These are phyloP conservation scores for Proterorhinus semilunaris DNA, from an alignment of 2,113 vertebrate genomes.

Conservation along the genomic window DNA sequence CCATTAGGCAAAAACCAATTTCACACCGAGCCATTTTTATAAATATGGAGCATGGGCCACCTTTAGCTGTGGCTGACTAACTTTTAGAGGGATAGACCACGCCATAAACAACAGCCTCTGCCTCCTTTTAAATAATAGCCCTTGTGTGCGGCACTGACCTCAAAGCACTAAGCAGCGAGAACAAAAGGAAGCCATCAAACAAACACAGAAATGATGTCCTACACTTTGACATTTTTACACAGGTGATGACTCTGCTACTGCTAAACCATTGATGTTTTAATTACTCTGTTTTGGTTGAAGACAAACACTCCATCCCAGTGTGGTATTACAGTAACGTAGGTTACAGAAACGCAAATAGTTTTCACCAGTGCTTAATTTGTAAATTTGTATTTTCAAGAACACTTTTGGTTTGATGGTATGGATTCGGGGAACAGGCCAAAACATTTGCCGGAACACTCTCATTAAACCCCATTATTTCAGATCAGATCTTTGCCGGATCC, in stretches of 20 bases:
- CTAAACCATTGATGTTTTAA: neutral
- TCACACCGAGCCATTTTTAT: conserved; percentile 83
- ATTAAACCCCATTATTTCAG: too few species aligned
- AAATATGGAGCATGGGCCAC: conserved; percentile 80
- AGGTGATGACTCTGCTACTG: neutral
- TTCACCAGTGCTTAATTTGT: too few species aligned
- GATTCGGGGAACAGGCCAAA: too few species aligned
- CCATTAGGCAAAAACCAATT: conserved; percentile 84
- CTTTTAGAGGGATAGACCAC: conserved; percentile 77
- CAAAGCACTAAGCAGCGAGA: conserved; percentile 48
- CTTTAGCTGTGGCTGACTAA: conserved; percentile 73
- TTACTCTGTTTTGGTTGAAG: neutral
- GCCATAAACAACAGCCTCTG: conserved; percentile 74
- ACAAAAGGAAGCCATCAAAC: conserved; percentile 41
- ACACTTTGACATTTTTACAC: neutral
- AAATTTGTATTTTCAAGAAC: too few species aligned
- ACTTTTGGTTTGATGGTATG: too few species aligned
- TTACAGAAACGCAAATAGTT: too few species aligned
- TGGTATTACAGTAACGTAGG: too few species aligned
- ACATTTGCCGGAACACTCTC: too few species aligned
- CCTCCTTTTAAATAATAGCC: conserved; percentile 63
- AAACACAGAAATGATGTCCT: conserved; percentile 22
- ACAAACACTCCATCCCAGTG: too few species aligned
- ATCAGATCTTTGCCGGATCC: too few species aligned
- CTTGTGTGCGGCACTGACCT: conserved; percentile 51